Percentiles rank a stretch among this genome's conserved stretches.
phyloP scores from a whole-genome alignment of 2,797 vertebrate species.

The Spinus olivaceus region DNA sequence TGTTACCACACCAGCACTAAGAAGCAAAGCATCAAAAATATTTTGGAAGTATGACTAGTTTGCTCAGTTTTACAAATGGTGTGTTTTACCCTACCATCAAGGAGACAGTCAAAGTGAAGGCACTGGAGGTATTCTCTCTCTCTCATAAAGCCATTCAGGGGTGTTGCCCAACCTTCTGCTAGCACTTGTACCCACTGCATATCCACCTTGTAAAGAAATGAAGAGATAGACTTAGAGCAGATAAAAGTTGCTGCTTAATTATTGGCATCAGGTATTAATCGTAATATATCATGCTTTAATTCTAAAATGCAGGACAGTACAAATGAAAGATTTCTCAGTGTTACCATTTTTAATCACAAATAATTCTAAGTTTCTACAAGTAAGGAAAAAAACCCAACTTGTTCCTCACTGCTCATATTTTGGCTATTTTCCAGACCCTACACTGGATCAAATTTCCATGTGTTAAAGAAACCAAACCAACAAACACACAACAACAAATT shows the following conservation, averaged over 20 bases:
- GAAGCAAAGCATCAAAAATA: background rate
- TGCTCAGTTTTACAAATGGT: background rate
- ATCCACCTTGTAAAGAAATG: slow-evolving; percentile 83
- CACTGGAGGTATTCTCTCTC: slow-evolving; percentile 96
- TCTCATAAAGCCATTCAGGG: slow-evolving; percentile 96
- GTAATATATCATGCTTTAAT: background rate
- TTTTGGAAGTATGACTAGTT: background rate
- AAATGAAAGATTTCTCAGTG: background rate
- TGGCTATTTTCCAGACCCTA: background rate
- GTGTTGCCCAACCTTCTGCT: slow-evolving; percentile 98
- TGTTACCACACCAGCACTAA: background rate
- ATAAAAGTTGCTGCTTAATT: background rate
- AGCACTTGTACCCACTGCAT: slow-evolving; percentile 99
- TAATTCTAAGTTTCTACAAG: background rate
- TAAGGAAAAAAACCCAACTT: background rate
- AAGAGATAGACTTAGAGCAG: background rate
- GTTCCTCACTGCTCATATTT: background rate
- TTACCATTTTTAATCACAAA: background rate
- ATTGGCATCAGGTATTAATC: background rate
- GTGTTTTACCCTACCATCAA: slow-evolving; percentile 85
- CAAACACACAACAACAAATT: background rate
- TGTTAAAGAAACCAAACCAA: background rate
- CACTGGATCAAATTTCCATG: background rate
- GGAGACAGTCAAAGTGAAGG: slow-evolving; percentile 96
- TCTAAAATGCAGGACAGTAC: background rate